Percentiles rank a stretch among this genome's conserved stretches.
Conservation (phyloP, 2,113 vertebrate species). For the Geothlypis trichas region DNA sequence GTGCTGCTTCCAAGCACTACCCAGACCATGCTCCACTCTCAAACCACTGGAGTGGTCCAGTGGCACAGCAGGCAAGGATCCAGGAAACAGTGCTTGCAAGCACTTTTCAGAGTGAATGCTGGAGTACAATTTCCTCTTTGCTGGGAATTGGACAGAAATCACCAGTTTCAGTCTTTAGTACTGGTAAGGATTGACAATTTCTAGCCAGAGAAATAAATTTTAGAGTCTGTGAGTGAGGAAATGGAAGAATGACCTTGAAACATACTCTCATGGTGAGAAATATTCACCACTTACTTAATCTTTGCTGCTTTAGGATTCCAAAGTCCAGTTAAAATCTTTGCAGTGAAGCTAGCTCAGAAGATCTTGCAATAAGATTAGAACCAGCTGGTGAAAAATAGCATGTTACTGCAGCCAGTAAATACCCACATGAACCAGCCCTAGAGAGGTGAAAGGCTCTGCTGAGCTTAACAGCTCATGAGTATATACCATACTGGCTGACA, state of each 20-base stretch:
- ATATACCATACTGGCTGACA: neutral
- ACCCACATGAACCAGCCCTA: neutral
- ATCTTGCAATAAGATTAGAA: neutral
- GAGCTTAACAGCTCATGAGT: neutral
- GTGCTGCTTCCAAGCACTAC: neutral
- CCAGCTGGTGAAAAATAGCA: neutral
- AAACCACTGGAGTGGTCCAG: neutral
- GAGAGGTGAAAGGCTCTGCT: neutral
- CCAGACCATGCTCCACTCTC: neutral
- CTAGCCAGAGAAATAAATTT: neutral
- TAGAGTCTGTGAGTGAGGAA: neutral
- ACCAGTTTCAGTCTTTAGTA: neutral
- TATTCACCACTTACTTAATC: neutral
- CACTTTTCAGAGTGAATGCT: neutral
- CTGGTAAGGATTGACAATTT: neutral
- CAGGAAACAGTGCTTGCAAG: neutral
- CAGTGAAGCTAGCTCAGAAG: neutral
- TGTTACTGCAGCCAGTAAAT: neutral
- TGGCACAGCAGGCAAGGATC: rapidly evolving
- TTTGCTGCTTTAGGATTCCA: neutral
- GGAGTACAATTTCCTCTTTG: neutral
- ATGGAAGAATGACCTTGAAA: neutral
- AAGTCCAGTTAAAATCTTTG: neutral
- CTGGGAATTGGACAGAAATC: neutral
- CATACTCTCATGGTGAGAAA: neutral